Evolutionary conservation across 2,888 invertebrate genomes (phyloP), one percentile per base, ranked within the genome.

Genomic region (Drosophila monieri): DNA sequence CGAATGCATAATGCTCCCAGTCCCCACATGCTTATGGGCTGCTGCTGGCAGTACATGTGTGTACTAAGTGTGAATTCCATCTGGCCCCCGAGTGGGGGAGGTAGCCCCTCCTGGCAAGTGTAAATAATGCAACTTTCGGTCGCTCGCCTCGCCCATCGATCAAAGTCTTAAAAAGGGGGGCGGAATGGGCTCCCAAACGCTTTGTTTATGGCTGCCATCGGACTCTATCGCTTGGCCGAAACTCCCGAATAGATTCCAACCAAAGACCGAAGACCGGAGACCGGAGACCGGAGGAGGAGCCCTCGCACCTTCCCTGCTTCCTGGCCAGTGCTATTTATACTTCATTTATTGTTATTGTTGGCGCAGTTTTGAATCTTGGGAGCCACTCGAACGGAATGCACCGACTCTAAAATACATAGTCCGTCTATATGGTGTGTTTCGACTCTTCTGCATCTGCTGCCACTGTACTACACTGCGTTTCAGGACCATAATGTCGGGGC

Each of bases 121-220:
- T 44, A 64, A 64, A 64, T 62, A 64, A 64, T 64, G 64, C 65
- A 64, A 64, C 64, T 64, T 64, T 64, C n/a, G 65, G 65, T 37
- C 15, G 65, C 66, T 23, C 47, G 18, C 15, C 21, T 15, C 27
- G 21, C 12, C 57, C 84, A 84, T 79, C 64, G 55, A 84, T 79
- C 80, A 79, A 80, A 80, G 79, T 80, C 67, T 65, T 60, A 10
- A 10, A 39, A 41, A 18, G 12, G 12, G 43, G 18, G 41, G 18
- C 41, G 37, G 14, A 15, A 39, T 21, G 57, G 58, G 52, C n/a
- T 39, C 23, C 32, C 30, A 55, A 76, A 57, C 76, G 69, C 55
- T 78, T 64, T 70, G 81, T 78, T 78, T 79, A 70, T 79, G 60
- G 55, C 27, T 39, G 41, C 9, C 41, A 18, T 18, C 15, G 39